Conservation (phyloP, 2,797 vertebrate genomes). For the Schizopygopsis malacanthus region DNA sequence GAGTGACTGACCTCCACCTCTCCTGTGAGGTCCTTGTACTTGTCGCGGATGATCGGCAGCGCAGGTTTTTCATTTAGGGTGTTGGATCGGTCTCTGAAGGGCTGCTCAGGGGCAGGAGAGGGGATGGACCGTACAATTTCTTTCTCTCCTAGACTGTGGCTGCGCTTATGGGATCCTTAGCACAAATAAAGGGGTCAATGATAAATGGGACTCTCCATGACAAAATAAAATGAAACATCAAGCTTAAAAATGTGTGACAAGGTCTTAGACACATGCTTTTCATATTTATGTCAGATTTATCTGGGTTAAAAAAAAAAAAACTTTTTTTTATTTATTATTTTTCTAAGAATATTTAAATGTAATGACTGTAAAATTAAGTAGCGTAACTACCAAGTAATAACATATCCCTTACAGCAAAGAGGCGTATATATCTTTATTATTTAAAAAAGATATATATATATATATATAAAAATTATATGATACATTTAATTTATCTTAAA, state of each 20-base stretch:
- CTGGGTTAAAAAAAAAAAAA: background rate
- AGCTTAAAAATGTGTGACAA: background rate
- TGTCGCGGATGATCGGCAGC: conserved; percentile 96
- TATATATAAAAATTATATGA: too few species aligned
- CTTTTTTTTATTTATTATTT: background rate
- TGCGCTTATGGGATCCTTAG: conserved; percentile 95
- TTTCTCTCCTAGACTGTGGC: conserved; percentile 94
- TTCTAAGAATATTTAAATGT: background rate
- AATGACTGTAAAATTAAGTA: background rate
- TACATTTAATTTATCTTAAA: too few species aligned
- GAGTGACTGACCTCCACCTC: conserved; percentile 91
- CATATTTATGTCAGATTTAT: background rate
- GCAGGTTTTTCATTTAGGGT: conserved; percentile 92
- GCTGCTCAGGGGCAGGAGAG: conserved; percentile 85
- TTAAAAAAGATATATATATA: background rate
- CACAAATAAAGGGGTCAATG: background rate
- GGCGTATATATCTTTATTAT: too few species aligned
- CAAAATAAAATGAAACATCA: background rate
- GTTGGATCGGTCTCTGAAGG: conserved; percentile 92
- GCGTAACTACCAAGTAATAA: background rate
- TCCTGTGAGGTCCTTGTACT: conserved; percentile 97
- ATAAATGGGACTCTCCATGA: background rate
- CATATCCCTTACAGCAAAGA: background rate
- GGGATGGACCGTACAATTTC: conserved; percentile 88
- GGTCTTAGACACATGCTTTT: background rate